A percentile compares a stretch with the other conserved stretches of the same genome.
Conservation (phyloP, 2,888 invertebrate genomes). For the Ophion costatus region DNA sequence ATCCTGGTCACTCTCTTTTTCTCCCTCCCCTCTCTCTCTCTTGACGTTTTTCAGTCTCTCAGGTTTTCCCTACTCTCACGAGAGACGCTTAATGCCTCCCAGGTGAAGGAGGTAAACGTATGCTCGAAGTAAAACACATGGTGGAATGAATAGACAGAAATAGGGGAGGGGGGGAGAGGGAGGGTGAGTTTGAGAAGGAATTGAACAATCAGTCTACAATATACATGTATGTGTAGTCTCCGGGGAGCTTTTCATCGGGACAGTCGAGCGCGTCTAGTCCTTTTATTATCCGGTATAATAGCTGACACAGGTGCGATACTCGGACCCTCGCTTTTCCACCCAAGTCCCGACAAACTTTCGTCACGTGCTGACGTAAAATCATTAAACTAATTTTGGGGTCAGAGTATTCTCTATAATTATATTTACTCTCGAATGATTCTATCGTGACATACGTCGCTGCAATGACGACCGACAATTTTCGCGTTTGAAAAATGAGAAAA, state of each 20-base stretch:
- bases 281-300: slow-evolving; percentile 61
- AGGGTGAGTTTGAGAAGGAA: slow-evolving; percentile 48
- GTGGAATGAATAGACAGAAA: slow-evolving; percentile 20
- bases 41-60: neutral
- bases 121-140: slow-evolving; percentile 47
- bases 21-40: slow-evolving; percentile 1
- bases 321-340: slow-evolving; percentile 8
- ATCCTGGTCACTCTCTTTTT: neutral
- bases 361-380: slow-evolving; percentile 27
- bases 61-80: slow-evolving; percentile 4
- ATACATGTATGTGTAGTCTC: slow-evolving; percentile 61
- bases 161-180: slow-evolving; percentile 24
- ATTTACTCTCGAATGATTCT: slow-evolving; percentile 33
- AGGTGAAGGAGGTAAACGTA: slow-evolving; percentile 42
- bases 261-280: slow-evolving; percentile 49
- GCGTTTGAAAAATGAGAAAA: neutral
- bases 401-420: neutral
- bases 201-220: slow-evolving; percentile 74
- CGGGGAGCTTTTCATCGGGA: slow-evolving; percentile 64
- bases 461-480: neutral
- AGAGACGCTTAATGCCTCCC: slow-evolving; percentile 53
- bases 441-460: neutral
- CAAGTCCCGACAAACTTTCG: slow-evolving; percentile 21
- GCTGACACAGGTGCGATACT: slow-evolving; percentile 43
- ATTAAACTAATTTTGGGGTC: slow-evolving; percentile 22